These are phyloP conservation scores for Ornithoptera priamus DNA, from an alignment of 2,888 invertebrate genomes.

Conservation along the genomic window DNA sequence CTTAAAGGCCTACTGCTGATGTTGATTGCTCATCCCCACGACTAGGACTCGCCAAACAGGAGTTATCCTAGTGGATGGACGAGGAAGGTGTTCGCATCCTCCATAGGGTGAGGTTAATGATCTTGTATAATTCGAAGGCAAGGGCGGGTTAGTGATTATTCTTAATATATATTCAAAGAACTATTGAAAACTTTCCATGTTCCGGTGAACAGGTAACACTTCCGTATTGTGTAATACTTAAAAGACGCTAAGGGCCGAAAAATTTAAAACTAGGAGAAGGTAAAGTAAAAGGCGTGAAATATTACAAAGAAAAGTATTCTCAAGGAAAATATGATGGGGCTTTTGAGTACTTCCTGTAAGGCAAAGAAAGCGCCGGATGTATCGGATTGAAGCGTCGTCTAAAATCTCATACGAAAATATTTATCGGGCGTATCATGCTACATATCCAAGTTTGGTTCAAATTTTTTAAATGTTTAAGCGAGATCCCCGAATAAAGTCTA, in stretches of 20 bases:
- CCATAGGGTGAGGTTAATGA: too few species aligned
- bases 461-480: neutral
- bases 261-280: neutral
- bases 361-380: constrained; percentile 45
- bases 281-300: constrained; percentile 1
- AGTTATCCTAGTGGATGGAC: too few species aligned
- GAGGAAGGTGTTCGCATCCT: too few species aligned
- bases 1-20: too few species aligned
- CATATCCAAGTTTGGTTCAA: neutral
- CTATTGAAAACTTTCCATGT: too few species aligned
- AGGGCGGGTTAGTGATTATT: too few species aligned
- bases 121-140: too few species aligned
- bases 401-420: constrained; percentile 32
- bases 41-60: too few species aligned
- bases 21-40: too few species aligned
- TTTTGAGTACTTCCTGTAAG: constrained; percentile 42
- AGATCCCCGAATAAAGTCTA: neutral
- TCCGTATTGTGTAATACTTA: too few species aligned
- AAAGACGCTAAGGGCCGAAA: neutral
- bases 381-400: constrained; percentile 44
- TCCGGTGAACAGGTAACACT: too few species aligned
- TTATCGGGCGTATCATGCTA: constrained; percentile 7
- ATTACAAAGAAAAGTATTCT: constrained; percentile 16
- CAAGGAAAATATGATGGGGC: constrained; percentile 35
- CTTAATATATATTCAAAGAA: too few species aligned